phyloP scores from a whole-genome alignment of 2,888 invertebrate genomes.

The Diogma glabrata region DNA sequence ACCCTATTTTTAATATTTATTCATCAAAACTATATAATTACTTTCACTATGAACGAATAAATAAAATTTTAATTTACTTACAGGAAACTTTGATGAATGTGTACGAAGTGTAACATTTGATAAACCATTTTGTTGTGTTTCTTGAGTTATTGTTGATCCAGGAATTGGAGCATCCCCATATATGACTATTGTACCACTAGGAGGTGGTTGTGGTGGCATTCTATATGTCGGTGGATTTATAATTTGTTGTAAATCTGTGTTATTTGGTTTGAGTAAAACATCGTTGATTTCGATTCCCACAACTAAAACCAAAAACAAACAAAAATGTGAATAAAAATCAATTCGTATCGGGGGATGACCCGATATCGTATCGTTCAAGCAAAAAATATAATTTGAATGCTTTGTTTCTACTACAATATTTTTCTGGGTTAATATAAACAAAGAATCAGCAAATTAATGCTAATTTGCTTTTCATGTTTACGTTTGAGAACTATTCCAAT shows the following conservation, averaged over 20 bases:
- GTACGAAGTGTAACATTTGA: constrained; percentile 44
- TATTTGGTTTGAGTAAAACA: constrained; percentile 48
- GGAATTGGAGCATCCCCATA: constrained; percentile 33
- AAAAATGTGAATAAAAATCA: too few relatives aligned
- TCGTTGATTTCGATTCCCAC: constrained; percentile 19
- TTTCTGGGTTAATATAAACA: too few relatives aligned
- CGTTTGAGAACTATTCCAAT: too few relatives aligned
- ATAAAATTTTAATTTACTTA: constrained; percentile 37
- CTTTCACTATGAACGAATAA: neutral
- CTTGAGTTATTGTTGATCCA: constrained; percentile 34
- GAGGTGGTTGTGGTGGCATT: constrained; percentile 55
- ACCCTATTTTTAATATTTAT: neutral
- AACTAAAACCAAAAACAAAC: too few relatives aligned
- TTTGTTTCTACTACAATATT: too few relatives aligned
- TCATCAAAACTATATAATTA: neutral
- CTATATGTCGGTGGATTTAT: constrained; percentile 49
- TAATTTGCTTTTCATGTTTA: too few relatives aligned
- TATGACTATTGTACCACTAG: constrained; percentile 43
- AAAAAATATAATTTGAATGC: too few relatives aligned
- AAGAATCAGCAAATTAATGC: too few relatives aligned
- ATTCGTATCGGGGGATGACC: too few relatives aligned
- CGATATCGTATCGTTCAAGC: too few relatives aligned
- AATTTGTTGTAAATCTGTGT: constrained; percentile 45
- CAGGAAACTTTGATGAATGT: constrained; percentile 69
- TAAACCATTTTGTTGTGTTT: constrained; percentile 30